A percentile compares a stretch with the other conserved stretches of the same genome.
Conservation (phyloP, 2,113 vertebrate genomes). For the Pogonocichla stellata region DNA sequence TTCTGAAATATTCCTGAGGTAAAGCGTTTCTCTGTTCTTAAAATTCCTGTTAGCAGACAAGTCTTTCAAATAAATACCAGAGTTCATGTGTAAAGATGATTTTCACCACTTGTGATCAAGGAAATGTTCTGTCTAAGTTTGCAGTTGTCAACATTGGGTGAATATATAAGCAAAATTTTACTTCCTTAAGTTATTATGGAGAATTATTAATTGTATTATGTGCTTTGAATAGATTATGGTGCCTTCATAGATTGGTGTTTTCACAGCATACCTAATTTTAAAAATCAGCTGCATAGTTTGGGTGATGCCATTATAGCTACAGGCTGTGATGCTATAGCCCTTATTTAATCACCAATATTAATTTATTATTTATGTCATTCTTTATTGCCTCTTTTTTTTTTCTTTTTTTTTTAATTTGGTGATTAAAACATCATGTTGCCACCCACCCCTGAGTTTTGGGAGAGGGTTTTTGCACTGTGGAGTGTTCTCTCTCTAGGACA, state of each 20-base stretch:
- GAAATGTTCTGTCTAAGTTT: neutral
- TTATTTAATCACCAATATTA: neutral
- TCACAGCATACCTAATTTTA: neutral
- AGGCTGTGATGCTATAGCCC: neutral
- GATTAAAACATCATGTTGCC: neutral
- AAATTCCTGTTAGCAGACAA: neutral
- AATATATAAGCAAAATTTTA: neutral
- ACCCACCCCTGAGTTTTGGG: neutral
- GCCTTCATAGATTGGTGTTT: neutral
- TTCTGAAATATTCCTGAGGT: neutral
- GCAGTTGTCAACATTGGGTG: neutral
- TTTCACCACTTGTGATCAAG: neutral
- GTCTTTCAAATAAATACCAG: neutral
- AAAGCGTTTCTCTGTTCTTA: neutral
- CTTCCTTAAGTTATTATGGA: neutral
- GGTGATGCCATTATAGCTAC: neutral
- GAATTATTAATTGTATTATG: neutral
- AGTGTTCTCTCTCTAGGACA: neutral
- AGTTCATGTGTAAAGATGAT: neutral
- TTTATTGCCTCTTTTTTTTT: neutral
- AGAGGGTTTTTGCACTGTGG: neutral
- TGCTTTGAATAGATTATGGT: neutral
- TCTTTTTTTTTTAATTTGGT: neutral
- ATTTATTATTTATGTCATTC: neutral
- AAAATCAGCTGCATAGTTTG: neutral